Evolutionary conservation across 2,113 vertebrate species (phyloP).

Genomic region (Meriones unguiculatus): DNA sequence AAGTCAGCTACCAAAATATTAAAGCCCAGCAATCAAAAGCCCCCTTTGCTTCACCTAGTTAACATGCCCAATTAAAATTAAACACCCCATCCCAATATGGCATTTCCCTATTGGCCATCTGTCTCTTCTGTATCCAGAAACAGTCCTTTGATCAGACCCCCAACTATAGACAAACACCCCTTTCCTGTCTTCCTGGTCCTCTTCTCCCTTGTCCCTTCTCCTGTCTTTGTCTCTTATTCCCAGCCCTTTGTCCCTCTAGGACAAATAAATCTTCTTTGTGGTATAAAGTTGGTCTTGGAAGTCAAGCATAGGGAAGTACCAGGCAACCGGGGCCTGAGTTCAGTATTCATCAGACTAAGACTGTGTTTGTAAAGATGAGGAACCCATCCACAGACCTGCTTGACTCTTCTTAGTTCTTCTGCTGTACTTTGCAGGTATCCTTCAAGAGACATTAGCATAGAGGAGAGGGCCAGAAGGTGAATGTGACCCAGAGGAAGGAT

Average conservation of each 20-base stretch:
- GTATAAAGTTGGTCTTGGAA: neutral
- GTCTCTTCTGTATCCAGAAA: neutral
- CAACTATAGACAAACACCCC: too few species aligned
- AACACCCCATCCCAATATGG: neutral
- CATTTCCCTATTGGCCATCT: neutral
- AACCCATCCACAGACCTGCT: neutral
- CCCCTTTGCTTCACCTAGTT: neutral
- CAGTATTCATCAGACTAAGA: neutral
- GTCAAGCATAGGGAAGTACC: neutral
- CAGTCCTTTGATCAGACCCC: neutral
- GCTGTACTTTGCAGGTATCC: neutral
- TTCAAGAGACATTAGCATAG: neutral
- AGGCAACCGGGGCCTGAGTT: neutral
- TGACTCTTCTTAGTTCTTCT: neutral
- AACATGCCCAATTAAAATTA: neutral
- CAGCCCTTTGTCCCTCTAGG: neutral
- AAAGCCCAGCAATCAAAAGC: neutral
- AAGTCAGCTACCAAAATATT: neutral
- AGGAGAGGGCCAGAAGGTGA: slow-evolving; percentile 49
- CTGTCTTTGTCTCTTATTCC: neutral
- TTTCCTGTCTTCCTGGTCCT: neutral
- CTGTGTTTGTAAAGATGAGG: neutral
- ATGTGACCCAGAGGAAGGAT: neutral
- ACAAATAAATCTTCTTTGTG: neutral
- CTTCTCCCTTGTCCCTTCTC: neutral